phyloP scores from a whole-genome alignment of 2,888 invertebrate species.

The Chrysomela aeneicollis region DNA sequence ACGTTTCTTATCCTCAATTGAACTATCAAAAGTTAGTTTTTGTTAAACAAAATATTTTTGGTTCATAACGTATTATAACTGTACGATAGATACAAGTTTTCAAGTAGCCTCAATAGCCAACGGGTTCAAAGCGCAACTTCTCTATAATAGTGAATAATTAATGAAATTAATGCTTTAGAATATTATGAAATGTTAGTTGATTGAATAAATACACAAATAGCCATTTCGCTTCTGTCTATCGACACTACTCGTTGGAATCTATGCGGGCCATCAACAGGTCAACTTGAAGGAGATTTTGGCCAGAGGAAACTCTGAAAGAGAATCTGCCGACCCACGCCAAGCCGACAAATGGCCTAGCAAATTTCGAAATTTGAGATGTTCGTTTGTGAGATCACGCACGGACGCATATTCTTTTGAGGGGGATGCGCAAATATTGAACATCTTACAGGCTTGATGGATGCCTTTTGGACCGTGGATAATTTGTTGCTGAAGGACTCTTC shows the following conservation, averaged over 20 bases:
- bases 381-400: constrained; percentile 34
- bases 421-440: constrained; percentile 34
- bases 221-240: too few relatives aligned
- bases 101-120: too few relatives aligned
- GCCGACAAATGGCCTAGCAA: constrained; percentile 36
- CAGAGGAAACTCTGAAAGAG: constrained; percentile 20
- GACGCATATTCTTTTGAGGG: constrained; percentile 11
- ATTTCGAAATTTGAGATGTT: constrained; percentile 37
- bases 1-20: too few relatives aligned
- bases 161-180: too few relatives aligned
- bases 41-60: too few relatives aligned
- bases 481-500: constrained; percentile 18
- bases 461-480: constrained; percentile 26
- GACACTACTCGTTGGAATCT: neutral
- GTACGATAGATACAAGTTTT: too few relatives aligned
- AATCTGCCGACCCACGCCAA: constrained; percentile 22
- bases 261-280: neutral
- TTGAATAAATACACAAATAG: too few relatives aligned
- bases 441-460: constrained; percentile 15
- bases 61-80: too few relatives aligned
- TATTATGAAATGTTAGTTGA: too few relatives aligned
- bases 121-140: too few relatives aligned
- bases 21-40: too few relatives aligned
- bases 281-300: constrained; percentile 23
- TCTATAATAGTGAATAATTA: too few relatives aligned